A percentile compares a stretch with the other conserved stretches of the same genome.
These are phyloP conservation scores for Osmoderma eremita DNA, from an alignment of 2,888 invertebrate genomes.

Conservation along the genomic window DNA sequence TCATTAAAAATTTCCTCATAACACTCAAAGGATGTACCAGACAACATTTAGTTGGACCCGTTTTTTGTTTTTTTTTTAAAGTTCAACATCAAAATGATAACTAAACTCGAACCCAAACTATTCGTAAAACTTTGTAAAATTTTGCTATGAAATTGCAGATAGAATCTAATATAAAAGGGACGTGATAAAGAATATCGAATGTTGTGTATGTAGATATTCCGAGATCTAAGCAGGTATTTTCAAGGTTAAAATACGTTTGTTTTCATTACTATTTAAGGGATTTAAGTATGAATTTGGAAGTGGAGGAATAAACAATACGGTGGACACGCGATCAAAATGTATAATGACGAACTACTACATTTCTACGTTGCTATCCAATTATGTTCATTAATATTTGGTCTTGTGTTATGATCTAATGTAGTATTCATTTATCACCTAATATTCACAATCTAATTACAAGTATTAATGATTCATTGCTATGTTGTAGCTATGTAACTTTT, in stretches of 20 bases:
- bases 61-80: slow-evolving; percentile 27
- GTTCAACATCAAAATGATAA: slow-evolving; percentile 43
- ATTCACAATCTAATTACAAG: slow-evolving; percentile 43
- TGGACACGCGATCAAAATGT: slow-evolving; percentile 27
- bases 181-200: slow-evolving; percentile 3
- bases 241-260: too few species aligned
- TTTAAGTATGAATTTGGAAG: slow-evolving; percentile 20
- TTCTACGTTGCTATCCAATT: slow-evolving; percentile 20
- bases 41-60: slow-evolving; percentile 46
- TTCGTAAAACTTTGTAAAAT: slow-evolving; percentile 14
- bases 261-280: slow-evolving; percentile 13
- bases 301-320: slow-evolving; percentile 29
- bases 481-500: slow-evolving; percentile 4
- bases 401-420: slow-evolving; percentile 39
- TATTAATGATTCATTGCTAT: slow-evolving; percentile 38
- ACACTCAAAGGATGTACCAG: slow-evolving; percentile 24
- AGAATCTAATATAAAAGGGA: slow-evolving; percentile 2
- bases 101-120: slow-evolving; percentile 8
- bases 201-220: neutral
- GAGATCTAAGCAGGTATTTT: slow-evolving; percentile 7
- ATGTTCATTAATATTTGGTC: slow-evolving; percentile 42
- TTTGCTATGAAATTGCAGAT: slow-evolving; percentile 11
- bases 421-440: slow-evolving; percentile 36
- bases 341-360: slow-evolving; percentile 8
- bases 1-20: slow-evolving; percentile 24